phyloP scores from a whole-genome alignment of 2,888 invertebrate genomes.

The Ellobium chinense region DNA sequence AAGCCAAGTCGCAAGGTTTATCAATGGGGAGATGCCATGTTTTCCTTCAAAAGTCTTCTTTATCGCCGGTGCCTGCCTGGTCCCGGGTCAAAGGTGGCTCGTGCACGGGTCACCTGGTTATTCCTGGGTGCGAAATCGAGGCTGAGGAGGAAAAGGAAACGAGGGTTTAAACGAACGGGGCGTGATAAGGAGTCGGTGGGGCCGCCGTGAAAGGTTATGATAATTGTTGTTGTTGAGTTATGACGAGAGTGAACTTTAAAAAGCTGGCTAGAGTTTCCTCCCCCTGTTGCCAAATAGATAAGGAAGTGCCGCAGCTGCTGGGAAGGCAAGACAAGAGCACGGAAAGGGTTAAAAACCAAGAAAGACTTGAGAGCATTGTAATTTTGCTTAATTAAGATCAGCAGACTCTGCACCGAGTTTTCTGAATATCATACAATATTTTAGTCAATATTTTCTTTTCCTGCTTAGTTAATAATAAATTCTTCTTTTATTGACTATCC shows the following conservation, averaged over 20 bases:
- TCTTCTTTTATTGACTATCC: no score
- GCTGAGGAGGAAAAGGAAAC: background rate
- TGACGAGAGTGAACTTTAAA: slow-evolving; percentile 36
- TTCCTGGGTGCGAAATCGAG: background rate
- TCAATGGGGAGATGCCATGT: background rate
- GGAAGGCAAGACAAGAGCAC: background rate
- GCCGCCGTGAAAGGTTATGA: slow-evolving; percentile 25
- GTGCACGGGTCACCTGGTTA: slow-evolving; percentile 33
- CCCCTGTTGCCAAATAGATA: background rate
- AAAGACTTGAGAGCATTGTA: no score
- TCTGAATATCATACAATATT: no score
- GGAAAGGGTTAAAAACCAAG: background rate
- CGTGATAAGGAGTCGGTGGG: background rate
- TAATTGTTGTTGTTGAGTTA: slow-evolving; percentile 27
- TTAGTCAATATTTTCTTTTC: no score
- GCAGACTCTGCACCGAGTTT: background rate
- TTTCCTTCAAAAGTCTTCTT: slow-evolving; percentile 3
- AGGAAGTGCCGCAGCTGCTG: background rate
- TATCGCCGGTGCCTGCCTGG: slow-evolving; percentile 10
- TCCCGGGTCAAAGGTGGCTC: slow-evolving; percentile 19
- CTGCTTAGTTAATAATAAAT: no score
- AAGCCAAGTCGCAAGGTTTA: slow-evolving; percentile 15
- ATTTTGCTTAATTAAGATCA: background rate
- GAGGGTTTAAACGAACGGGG: background rate
- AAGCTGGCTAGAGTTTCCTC: background rate